Evolutionary conservation across 2,797 vertebrate species (phyloP), one percentile per base, ranked within the genome.

Genomic region (Salmo trutta): DNA sequence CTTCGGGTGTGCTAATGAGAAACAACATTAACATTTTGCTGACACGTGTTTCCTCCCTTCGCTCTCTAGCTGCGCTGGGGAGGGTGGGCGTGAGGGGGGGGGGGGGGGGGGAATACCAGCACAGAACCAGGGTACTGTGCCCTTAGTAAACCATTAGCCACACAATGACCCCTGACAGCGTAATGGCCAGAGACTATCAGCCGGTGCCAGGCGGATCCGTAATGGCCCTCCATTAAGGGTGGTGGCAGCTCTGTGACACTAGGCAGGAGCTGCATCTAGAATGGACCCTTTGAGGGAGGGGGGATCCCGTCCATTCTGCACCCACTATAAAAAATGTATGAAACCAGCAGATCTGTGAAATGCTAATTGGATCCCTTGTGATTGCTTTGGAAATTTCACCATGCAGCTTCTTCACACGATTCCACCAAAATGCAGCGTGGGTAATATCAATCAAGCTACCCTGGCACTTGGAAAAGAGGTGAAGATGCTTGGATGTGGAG

Each of bases 21-120:
- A 87, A 80, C 83, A 88, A 85, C 90, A 92, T 93, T 92, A 93
- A 90, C 91, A 93, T 93, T 93, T 88, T 91, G 92, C 93, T 94
- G 92, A 94, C 89, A 87, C 17, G 70, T 82, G 83, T 83, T 79
- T 76, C 82, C 72, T 70, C 54, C 33, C 73, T 54, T 3, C 64
- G 54, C 33, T 75, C 62, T 1, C 64, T 83, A 90, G 92, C 93
- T 94, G 67, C 56, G 59, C 76, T 82, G 78, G 78, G 77, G 78
- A 81, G 71, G 21, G 19, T 56, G 33, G 47, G 70, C 65, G 53
- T 66, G 12, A 27, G 59, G 27, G 27, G 27, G 71, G 64, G 47
- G 52, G 67, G 71, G 56, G 73, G n/a, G 66, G 62, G 29, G 31
- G 31, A 0, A 31, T 4, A 31, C 31, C 31, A 31, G 31, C 31